Conservation (phyloP, 2,888 invertebrate species). For the Nomada fucata region DNA sequence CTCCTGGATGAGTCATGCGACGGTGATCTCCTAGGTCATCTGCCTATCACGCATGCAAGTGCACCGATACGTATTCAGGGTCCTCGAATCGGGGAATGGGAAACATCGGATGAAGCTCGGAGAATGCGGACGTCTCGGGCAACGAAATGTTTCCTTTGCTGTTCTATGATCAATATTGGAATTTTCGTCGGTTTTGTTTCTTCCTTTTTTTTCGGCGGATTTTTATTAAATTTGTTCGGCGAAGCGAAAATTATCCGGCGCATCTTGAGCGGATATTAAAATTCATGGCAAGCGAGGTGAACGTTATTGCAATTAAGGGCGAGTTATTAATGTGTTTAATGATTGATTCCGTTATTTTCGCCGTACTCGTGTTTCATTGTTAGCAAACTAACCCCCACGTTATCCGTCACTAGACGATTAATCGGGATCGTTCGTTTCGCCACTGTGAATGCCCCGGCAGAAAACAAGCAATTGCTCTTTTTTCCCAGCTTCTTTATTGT, state of each 20-base stretch:
- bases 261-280: background rate
- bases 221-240: too few relatives aligned
- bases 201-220: too few relatives aligned
- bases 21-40: conserved; percentile 58
- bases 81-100: background rate
- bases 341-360: too few relatives aligned
- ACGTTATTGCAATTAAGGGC: too few relatives aligned
- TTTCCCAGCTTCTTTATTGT: background rate
- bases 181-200: conserved; percentile 18
- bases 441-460: background rate
- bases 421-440: conserved; percentile 3
- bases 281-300: too few relatives aligned
- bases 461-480: background rate
- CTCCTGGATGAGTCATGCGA: conserved; percentile 56
- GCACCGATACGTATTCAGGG: conserved; percentile 16
- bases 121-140: conserved; percentile 12
- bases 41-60: conserved; percentile 19
- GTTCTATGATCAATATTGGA: conserved; percentile 11
- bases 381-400: conserved; percentile 24
- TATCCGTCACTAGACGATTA: conserved; percentile 23
- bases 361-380: background rate
- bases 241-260: too few relatives aligned
- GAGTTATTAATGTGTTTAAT: too few relatives aligned
- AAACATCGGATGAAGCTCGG: conserved; percentile 38
- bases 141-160: conserved; percentile 38